These are phyloP conservation scores for Leucoraja ocellata DNA, from an alignment of 2,797 vertebrate species.

Conservation along the genomic window DNA sequence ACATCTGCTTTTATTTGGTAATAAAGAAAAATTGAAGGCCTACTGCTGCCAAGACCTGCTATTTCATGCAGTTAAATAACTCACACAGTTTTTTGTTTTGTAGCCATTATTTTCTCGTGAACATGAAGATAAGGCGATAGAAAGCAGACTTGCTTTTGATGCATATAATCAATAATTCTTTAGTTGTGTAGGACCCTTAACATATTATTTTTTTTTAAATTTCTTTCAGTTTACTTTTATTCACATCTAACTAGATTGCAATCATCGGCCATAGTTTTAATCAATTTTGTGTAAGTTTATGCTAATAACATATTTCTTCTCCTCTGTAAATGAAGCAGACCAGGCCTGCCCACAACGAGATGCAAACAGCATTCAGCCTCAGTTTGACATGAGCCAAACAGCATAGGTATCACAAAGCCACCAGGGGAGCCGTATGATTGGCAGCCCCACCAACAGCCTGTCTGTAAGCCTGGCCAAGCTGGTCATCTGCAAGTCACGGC, in stretches of 20 bases:
- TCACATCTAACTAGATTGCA: neutral
- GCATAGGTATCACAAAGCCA: too few relatives aligned
- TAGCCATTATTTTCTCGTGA: neutral
- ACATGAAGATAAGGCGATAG: conserved; percentile 6
- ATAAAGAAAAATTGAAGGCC: conserved; percentile 19
- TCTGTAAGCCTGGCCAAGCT: too few relatives aligned
- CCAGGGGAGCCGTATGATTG: too few relatives aligned
- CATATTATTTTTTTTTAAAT: neutral
- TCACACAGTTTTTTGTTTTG: conserved; percentile 21
- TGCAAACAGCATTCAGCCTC: too few relatives aligned
- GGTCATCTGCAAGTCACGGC: too few relatives aligned
- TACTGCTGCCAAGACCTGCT: conserved; percentile 7
- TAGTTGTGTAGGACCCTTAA: neutral
- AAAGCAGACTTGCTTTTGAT: conserved; percentile 19
- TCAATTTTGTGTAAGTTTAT: neutral
- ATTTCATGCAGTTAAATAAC: conserved; percentile 14
- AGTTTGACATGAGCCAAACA: too few relatives aligned
- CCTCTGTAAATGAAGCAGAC: too few relatives aligned
- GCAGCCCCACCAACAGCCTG: too few relatives aligned
- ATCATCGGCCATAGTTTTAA: neutral
- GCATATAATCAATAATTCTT: neutral
- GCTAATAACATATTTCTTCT: too few relatives aligned
- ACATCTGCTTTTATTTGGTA: conserved; percentile 9
- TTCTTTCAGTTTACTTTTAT: neutral
- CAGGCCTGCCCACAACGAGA: too few relatives aligned